Base-by-base conservation (phyloP, 2,888 invertebrate genomes). In the Ariolimax columbianus region DNA sequence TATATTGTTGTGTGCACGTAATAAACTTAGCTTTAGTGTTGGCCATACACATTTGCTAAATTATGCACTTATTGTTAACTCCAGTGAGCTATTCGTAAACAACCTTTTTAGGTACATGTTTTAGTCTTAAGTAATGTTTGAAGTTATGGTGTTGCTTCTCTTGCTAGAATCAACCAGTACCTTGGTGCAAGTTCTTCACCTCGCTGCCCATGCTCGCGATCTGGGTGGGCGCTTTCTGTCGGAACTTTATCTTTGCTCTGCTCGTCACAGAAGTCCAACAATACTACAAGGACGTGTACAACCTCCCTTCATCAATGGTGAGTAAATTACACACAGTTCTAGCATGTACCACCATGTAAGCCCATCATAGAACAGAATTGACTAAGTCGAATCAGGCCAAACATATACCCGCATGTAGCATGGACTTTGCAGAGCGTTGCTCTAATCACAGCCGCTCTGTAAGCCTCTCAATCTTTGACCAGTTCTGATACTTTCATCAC, bases 181-280 rank as follows among this genome's bases (percentile, higher is more conserved):
- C 91, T 30, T 91, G 90, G 90, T 78, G 79, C 23, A 81, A 81
- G 0, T 89, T 91, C n/a, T 77, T 91, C 66, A 90, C 90, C 19
- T 90, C 90, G 51, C 83, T 89, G 30, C 91, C 91, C 1, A 86
- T 91, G 55, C 85, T 87, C 3, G 91, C 91, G 3, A 88, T 91
- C 23, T 87, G 90, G 59, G 89, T 90, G 1, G 91, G 89, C 9
- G 89, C 90, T 14, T 91, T 91, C 84, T 91, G 90, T 78, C 83
- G 91, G 68, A 91, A 91, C 86, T 90, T 90, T 88, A 89, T 91
- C 30, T 91, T 91, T 84, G 89, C 90, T 23, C 77, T 91, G 82
- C 83, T 91, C 14, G 86, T 91, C 26, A 90, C 90, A 11, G 89
- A 91, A 77, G 87, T 90, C 72, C 91, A 90, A 4, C 88, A 89